phyloP scores from a whole-genome alignment of 2,113 vertebrate genomes.

The Cygnus atratus region DNA sequence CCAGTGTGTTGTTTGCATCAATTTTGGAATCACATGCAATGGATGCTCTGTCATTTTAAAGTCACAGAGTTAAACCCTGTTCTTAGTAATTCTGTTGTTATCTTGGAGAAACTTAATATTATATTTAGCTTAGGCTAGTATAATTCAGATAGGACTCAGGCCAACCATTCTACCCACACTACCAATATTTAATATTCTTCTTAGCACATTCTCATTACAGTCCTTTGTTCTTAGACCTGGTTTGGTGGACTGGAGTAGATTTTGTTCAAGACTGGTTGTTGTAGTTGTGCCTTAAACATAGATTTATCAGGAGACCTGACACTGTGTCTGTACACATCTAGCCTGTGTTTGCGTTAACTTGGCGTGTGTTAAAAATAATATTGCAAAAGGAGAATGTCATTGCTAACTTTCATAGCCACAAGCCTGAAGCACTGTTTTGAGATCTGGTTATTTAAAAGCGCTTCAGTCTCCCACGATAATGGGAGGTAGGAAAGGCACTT shows the following conservation, averaged over 20 bases:
- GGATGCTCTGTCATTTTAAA: conserved; percentile 60
- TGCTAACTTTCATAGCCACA: conserved; percentile 21
- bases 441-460: neutral
- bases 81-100: conserved; percentile 30
- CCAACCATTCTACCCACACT: neutral
- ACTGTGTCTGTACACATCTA: neutral
- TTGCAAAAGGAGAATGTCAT: neutral
- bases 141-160: conserved; percentile 32
- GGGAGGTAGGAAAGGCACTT: neutral
- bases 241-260: neutral
- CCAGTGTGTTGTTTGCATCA: conserved; percentile 41
- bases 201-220: neutral
- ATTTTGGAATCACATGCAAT: conserved; percentile 49
- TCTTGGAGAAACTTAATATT: neutral
- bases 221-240: conserved; percentile 10
- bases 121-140: conserved; percentile 40
- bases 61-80: conserved; percentile 17
- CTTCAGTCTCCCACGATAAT: conserved; percentile 1
- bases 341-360: conserved; percentile 24
- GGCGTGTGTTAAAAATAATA: conserved; percentile 37
- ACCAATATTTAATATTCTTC: neutral
- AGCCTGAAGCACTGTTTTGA: conserved; percentile 11
- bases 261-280: neutral
- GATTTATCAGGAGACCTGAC: conserved; percentile 7
- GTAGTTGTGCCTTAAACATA: neutral